A percentile compares a stretch with the other conserved stretches of the same genome.
These are phyloP conservation scores for Myodes glareolus DNA, from an alignment of 2,113 vertebrate species.

Conservation along the genomic window DNA sequence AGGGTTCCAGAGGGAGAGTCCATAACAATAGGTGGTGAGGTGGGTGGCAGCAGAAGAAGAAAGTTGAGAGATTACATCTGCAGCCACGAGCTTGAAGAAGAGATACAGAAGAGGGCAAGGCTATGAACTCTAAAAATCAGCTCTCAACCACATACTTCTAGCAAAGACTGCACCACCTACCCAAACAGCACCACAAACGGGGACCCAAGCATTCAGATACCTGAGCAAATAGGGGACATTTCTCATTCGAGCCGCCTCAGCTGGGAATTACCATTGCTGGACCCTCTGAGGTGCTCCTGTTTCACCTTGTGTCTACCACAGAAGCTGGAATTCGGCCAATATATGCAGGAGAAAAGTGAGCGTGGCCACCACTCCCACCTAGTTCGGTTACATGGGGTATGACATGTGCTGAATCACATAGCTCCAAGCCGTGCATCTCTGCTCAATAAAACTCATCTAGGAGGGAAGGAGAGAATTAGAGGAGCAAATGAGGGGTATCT, in stretches of 20 bases:
- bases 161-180: background rate
- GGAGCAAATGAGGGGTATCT: background rate
- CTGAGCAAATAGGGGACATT: background rate
- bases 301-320: background rate
- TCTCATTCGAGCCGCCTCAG: background rate
- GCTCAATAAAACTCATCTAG: background rate
- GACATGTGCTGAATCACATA: background rate
- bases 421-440: background rate
- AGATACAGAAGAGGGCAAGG: background rate
- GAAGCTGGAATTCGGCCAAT: background rate
- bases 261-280: too few species aligned
- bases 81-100: background rate
- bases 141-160: background rate
- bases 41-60: background rate
- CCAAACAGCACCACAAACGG: background rate
- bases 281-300: background rate
- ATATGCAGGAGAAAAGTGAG: background rate
- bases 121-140: background rate
- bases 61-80: background rate
- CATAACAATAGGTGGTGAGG: too few species aligned
- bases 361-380: background rate
- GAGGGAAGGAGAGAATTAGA: conserved; percentile 22
- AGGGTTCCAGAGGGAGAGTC: background rate
- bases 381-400: background rate
- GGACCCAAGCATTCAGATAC: background rate